Percentiles rank a stretch among this genome's conserved stretches.
phyloP scores from a whole-genome alignment of 1,140 invertebrate species.

The Trichonephila clavata region DNA sequence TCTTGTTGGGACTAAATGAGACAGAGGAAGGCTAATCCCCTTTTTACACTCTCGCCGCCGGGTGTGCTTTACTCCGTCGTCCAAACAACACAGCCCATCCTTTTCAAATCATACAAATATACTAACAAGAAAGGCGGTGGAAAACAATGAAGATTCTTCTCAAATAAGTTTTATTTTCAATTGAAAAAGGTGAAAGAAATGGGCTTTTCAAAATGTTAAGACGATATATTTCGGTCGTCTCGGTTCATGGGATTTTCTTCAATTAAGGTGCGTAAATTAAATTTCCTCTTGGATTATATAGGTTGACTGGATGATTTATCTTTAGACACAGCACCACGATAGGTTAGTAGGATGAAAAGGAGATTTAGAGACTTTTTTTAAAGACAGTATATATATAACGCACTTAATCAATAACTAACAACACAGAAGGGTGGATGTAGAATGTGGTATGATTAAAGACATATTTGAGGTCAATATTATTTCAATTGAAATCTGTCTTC shows the following conservation, averaged over 20 bases:
- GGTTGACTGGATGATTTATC: too few relatives aligned
- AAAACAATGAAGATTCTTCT: slow-evolving; percentile 1
- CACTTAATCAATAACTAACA: too few relatives aligned
- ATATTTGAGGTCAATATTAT: too few relatives aligned
- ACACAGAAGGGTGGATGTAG: too few relatives aligned
- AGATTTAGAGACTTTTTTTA: too few relatives aligned
- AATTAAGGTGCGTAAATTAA: background rate
- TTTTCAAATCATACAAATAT: slow-evolving; percentile 41
- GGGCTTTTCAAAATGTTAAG: slow-evolving; percentile 1
- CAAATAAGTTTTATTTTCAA: slow-evolving; percentile 27
- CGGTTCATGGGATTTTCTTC: background rate
- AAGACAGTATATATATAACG: too few relatives aligned
- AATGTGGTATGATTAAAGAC: too few relatives aligned
- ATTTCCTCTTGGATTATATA: background rate
- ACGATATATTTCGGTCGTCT: background rate
- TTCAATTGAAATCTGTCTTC: too few relatives aligned
- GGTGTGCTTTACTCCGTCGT: background rate
- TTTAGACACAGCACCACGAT: too few relatives aligned
- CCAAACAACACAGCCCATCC: background rate
- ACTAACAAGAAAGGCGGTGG: slow-evolving; percentile 31
- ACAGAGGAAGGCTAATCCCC: slow-evolving; percentile 55
- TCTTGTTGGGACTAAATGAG: slow-evolving; percentile 61
- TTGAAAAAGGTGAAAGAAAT: slow-evolving; percentile 9
- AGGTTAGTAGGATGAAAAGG: too few relatives aligned
- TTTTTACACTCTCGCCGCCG: background rate